Evolutionary conservation across 2,888 invertebrate species (phyloP), one percentile per base, ranked within the genome.

Genomic region (Platycheirus albimanus): DNA sequence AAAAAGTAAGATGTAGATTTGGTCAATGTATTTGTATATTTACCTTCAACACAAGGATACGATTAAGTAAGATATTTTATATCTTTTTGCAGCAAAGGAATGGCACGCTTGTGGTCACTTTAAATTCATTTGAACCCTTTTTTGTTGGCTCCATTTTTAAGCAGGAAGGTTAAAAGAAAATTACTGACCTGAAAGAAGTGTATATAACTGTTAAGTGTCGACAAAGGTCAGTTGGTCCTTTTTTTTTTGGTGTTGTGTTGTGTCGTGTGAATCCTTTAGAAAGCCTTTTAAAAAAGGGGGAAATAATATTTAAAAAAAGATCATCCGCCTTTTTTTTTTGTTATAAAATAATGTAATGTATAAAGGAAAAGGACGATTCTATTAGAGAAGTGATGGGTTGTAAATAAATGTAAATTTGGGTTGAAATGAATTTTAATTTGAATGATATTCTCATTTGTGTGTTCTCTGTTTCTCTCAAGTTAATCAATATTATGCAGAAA

Each of bases 101-200:
- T 78, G 69, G 78, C 78, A 83, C 78, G 72, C 78, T 69, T 78
- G 83, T 78, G 83, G 83, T 83, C 78, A 83, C 83, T 83, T 74
- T 74, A 83, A 83, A 83, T 78, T 83, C 83, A 83, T 72, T 74
- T 51, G 45, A 56, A 51, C 72, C 81, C 81, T 43, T 69, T 81
- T 77, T 36, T 19, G n/a, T n/a, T n/a, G n/a, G n/a, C n/a, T n/a
- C n/a, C n/a, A 51, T 66, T 28, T 52, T 33, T 8, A 33, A 33
- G 5, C 30, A 33, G 30, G 30, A 17, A 45, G 24, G 43, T 30
- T 51, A 36, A 75, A 41, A 20, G 52, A 54, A 54, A 64, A 52
- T 76, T 51, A 45, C 64, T 58, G 52, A 81, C 61, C 70, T 66
- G 47, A 71, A 76, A 41, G 38, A 36, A 76, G 76, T 67, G 52